phyloP scores from a whole-genome alignment of 2,113 vertebrate species.

The Ameiurus melas region DNA sequence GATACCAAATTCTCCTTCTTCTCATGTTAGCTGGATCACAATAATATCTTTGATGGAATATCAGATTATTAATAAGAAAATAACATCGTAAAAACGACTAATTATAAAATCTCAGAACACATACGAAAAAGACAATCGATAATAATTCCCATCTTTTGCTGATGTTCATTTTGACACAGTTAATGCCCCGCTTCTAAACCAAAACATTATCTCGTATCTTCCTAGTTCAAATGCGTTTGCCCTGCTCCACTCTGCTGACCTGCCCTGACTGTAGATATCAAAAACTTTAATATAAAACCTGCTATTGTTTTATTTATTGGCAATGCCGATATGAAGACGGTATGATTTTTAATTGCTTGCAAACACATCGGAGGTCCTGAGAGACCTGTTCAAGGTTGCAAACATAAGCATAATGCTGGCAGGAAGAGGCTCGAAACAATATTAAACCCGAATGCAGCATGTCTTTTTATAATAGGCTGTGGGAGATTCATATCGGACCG shows the following conservation, averaged over 20 bases:
- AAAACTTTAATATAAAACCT: slow-evolving; percentile 52
- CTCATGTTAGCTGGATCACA: neutral
- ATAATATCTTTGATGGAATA: neutral
- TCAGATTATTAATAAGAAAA: neutral
- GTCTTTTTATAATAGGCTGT: slow-evolving; percentile 48
- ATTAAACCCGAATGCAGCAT: slow-evolving; percentile 48
- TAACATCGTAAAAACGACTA: neutral
- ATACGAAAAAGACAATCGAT: neutral
- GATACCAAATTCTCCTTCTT: neutral
- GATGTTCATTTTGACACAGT: slow-evolving; percentile 26
- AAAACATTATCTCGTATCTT: slow-evolving; percentile 31
- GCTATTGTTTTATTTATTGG: slow-evolving; percentile 60
- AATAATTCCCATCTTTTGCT: slow-evolving; percentile 25
- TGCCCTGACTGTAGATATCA: slow-evolving; percentile 42
- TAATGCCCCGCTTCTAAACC: slow-evolving; percentile 29
- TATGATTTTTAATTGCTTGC: slow-evolving; percentile 63
- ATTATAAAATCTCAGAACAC: neutral
- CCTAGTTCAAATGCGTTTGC: slow-evolving; percentile 3
- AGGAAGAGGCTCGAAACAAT: slow-evolving; percentile 54
- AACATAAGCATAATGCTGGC: slow-evolving; percentile 58
- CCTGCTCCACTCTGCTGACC: slow-evolving; percentile 1
- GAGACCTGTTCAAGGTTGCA: slow-evolving; percentile 58
- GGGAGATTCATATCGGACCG: slow-evolving; percentile 43
- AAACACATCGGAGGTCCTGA: slow-evolving; percentile 53
- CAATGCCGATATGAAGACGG: slow-evolving; percentile 56